A percentile compares a stretch with the other conserved stretches of the same genome.
Conservation (phyloP, 2,888 invertebrate genomes). For the Hermodice carunculata region DNA sequence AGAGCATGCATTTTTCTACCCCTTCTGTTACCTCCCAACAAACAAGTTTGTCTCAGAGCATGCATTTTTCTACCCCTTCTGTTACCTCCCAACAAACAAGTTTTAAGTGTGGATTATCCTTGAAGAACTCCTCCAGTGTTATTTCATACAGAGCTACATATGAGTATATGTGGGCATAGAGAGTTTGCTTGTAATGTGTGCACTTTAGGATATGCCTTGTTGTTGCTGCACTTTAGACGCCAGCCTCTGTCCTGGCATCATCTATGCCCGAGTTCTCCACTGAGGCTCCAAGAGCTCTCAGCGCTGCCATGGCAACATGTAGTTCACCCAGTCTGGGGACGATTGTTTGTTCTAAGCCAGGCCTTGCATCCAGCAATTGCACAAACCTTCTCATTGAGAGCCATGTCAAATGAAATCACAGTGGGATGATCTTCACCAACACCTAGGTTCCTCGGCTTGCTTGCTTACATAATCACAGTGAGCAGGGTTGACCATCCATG, state of each 20-base stretch:
- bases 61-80: too few species aligned
- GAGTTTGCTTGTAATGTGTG: constrained; percentile 7
- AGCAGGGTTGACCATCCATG: constrained; percentile 21
- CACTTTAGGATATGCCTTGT: constrained; percentile 16
- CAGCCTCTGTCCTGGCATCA: constrained; percentile 19
- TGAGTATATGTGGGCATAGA: constrained; percentile 15
- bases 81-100: constrained; percentile 17
- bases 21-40: too few species aligned
- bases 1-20: too few species aligned
- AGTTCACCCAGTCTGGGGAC: constrained; percentile 18
- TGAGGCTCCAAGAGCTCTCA: constrained; percentile 12
- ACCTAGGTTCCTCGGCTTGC: not conserved
- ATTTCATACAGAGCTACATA: constrained; percentile 22
- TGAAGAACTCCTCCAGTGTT: constrained; percentile 27
- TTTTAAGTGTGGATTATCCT: constrained; percentile 22
- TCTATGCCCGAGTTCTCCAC: constrained; percentile 26
- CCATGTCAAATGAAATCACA: constrained; percentile 30
- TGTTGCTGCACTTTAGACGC: constrained; percentile 13
- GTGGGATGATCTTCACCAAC: constrained; percentile 21
- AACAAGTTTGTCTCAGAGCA: too few species aligned
- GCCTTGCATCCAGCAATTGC: constrained; percentile 25
- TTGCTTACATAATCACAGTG: constrained; percentile 10
- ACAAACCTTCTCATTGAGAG: constrained; percentile 28
- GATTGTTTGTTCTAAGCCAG: constrained; percentile 16
- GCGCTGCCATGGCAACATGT: constrained; percentile 26